A percentile compares a stretch with the other conserved stretches of the same genome.
These are phyloP conservation scores for Hippocampus mohnikei DNA, from an alignment of 2,113 vertebrate species.

Conservation along the genomic window DNA sequence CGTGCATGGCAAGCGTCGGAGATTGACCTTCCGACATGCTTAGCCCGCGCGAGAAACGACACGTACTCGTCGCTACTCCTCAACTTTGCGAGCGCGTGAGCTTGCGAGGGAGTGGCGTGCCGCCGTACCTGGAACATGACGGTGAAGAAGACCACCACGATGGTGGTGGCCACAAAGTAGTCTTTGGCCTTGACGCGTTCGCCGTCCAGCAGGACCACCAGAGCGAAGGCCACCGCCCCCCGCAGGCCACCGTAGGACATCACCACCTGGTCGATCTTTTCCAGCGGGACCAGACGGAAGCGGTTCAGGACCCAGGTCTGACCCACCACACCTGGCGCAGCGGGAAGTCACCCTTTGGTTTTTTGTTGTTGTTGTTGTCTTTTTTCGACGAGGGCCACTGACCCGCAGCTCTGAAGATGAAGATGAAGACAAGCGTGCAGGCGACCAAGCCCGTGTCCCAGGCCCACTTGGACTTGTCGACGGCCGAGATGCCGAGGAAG, in stretches of 20 bases:
- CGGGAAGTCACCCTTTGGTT: not conserved
- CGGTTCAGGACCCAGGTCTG: conserved; percentile 91
- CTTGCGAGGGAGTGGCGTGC: not conserved
- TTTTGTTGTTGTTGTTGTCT: too few relatives aligned
- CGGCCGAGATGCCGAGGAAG: conserved; percentile 92
- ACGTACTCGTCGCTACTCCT: too few relatives aligned
- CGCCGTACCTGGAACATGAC: conserved; percentile 90
- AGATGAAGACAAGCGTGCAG: conserved; percentile 91
- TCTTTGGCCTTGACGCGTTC: conserved; percentile 88
- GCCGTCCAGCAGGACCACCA: conserved; percentile 87
- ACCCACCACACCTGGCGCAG: conserved; percentile 81
- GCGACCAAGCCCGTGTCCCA: conserved; percentile 93
- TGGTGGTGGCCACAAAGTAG: conserved; percentile 94
- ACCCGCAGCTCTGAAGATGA: conserved; percentile 91
- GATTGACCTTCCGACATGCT: too few relatives aligned
- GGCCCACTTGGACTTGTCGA: conserved; percentile 95
- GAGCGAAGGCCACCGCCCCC: conserved; percentile 90
- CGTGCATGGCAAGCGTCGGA: too few relatives aligned
- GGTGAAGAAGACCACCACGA: conserved; percentile 95
- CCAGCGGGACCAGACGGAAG: conserved; percentile 89
- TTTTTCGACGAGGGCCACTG: conserved; percentile 26
- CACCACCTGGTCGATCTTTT: conserved; percentile 95
- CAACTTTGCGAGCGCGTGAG: not conserved
- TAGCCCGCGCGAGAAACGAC: too few relatives aligned
- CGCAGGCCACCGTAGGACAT: conserved; percentile 96